Conservation (phyloP, 2,113 vertebrate genomes). For the Lipophrys pholis region DNA sequence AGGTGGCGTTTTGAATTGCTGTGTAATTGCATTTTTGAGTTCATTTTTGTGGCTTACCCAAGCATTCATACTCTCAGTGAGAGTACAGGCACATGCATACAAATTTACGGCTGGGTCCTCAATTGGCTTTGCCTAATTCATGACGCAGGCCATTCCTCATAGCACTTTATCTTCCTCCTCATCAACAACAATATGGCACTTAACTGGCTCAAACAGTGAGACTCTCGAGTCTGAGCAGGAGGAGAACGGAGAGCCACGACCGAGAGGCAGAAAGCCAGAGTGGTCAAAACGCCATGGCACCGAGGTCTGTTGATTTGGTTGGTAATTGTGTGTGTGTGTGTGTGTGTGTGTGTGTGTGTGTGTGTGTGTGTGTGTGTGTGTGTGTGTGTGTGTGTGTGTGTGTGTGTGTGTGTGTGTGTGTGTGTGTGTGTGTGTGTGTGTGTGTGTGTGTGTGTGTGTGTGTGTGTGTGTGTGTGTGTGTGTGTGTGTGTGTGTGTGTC, state of each 20-base stretch:
- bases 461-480: no score
- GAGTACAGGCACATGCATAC: conserved; percentile 28
- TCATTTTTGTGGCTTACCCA: conserved; percentile 24
- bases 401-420: conserved; percentile 5
- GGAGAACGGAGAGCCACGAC: conserved; percentile 20
- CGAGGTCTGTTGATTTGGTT: neutral
- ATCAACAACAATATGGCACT: conserved; percentile 54
- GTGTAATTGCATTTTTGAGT: conserved; percentile 44
- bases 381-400: neutral
- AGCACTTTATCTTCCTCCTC: conserved; percentile 41
- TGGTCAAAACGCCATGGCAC: neutral
- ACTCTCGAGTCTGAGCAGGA: conserved; percentile 39
- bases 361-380: neutral
- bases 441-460: conserved; percentile 28
- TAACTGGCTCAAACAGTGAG: conserved; percentile 59
- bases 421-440: conserved; percentile 5
- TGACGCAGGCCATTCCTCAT: conserved; percentile 21
- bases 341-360: conserved; percentile 24
- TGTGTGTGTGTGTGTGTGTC: no score
- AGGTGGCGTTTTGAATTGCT: conserved; percentile 30
- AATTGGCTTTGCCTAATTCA: conserved; percentile 27
- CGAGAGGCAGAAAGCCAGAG: no score
- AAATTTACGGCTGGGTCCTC: conserved; percentile 34
- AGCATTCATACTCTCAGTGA: conserved; percentile 14
- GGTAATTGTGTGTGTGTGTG: conserved; percentile 1